Conservation (phyloP, 1,140 invertebrate species). For the Pristionchus pacificus region DNA sequence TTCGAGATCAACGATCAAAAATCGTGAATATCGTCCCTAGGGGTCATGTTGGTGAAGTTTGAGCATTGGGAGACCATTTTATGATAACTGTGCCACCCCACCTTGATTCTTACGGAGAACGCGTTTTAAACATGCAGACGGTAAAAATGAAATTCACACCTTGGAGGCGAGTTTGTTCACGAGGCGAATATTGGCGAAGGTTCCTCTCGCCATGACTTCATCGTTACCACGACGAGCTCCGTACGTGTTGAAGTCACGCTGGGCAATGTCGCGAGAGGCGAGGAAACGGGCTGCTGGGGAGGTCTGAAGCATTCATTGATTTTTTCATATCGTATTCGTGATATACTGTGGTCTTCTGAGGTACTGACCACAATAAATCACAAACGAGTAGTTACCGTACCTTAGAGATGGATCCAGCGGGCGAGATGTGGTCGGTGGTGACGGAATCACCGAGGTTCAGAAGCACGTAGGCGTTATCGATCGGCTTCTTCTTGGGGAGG, state of each 20-base stretch:
- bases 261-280: slow-evolving; percentile 65
- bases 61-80: too few species aligned
- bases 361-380: too few species aligned
- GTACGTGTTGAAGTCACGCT: slow-evolving; percentile 94
- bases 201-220: slow-evolving; percentile 85
- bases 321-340: too few species aligned
- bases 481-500: slow-evolving; percentile 56
- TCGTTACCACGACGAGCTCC: slow-evolving; percentile 92
- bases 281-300: slow-evolving; percentile 32
- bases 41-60: too few species aligned
- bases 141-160: slow-evolving; percentile 1
- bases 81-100: too few species aligned
- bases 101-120: too few species aligned
- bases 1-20: too few species aligned
- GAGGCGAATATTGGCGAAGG: slow-evolving; percentile 94
- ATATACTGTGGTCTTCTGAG: too few species aligned
- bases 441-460: slow-evolving; percentile 67
- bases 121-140: too few species aligned
- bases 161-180: slow-evolving; percentile 83
- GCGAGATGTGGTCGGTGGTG: slow-evolving; percentile 90
- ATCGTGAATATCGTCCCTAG: too few species aligned
- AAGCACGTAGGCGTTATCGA: slow-evolving; percentile 71
- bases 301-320: slow-evolving; percentile 60
- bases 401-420: slow-evolving; percentile 84
- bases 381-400: slow-evolving; percentile 23